Percentiles rank a stretch among this genome's conserved stretches.
Conservation (phyloP, 64 coral and sea anemone genomes). For the Actinia tenebrosa region DNA sequence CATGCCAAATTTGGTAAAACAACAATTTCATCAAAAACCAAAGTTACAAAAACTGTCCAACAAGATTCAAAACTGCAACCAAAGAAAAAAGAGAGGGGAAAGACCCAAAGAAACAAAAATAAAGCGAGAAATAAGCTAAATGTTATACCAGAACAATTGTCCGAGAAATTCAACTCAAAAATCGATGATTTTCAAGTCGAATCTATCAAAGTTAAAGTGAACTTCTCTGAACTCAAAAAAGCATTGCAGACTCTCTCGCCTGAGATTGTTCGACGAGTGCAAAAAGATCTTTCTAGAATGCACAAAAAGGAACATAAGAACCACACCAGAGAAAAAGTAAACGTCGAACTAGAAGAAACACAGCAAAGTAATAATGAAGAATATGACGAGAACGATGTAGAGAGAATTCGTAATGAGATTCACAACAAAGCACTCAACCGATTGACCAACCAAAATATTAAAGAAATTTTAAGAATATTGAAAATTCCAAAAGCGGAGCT, state of each 20-base stretch:
- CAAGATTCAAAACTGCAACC: not conserved
- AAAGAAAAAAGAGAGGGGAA: not conserved
- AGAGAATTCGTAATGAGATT: not conserved
- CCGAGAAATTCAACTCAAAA: not conserved
- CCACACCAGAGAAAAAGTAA: not conserved
- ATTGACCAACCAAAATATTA: not conserved
- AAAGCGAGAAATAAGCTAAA: not conserved
- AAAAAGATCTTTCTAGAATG: constrained; percentile 11
- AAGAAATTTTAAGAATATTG: constrained; percentile 6
- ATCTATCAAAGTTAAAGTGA: constrained; percentile 22
- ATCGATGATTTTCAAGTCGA: constrained; percentile 12
- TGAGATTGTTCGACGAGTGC: not conserved
- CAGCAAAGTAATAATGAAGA: not conserved
- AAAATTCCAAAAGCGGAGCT: not conserved
- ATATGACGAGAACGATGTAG: not conserved
- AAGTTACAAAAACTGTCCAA: not conserved
- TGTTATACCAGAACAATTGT: not conserved
- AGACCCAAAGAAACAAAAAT: not conserved
- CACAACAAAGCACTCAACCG: not conserved
- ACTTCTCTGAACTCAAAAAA: constrained; percentile 22
- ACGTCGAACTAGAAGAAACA: not conserved
- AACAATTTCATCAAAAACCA: not conserved
- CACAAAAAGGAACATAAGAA: not conserved
- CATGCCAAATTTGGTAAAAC: not conserved
- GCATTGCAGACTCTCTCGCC: constrained; percentile 22